A percentile compares a stretch with the other conserved stretches of the same genome.
Evolutionary conservation across 2,888 invertebrate species (phyloP).

Genomic region (Heliconius ismenius): DNA sequence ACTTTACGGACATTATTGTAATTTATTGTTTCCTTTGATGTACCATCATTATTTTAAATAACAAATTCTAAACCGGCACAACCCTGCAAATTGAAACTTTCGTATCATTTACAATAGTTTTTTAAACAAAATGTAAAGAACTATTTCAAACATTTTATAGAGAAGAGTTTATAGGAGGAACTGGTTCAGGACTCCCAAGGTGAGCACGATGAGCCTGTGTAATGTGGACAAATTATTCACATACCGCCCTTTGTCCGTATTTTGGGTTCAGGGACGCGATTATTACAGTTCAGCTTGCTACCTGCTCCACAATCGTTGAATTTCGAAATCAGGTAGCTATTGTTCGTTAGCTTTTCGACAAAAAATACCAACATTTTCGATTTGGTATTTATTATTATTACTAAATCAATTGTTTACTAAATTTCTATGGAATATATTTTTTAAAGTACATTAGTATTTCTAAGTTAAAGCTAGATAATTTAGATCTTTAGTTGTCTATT

Average conservation of each 20-base stretch:
- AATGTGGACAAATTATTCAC: slow-evolving; percentile 74
- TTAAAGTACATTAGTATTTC: not conserved
- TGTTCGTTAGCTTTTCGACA: slow-evolving; percentile 34
- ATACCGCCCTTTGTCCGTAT: slow-evolving; percentile 74
- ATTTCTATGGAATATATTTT: not conserved
- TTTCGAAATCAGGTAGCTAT: slow-evolving; percentile 43
- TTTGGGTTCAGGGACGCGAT: slow-evolving; percentile 66
- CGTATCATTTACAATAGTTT: not conserved
- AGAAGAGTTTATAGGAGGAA: slow-evolving; percentile 66
- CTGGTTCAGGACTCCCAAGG: slow-evolving; percentile 70
- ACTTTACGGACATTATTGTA: not conserved
- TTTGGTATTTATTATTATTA: not conserved
- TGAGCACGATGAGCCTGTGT: slow-evolving; percentile 68
- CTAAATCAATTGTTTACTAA: not conserved
- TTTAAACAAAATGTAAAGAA: not conserved
- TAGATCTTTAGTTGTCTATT: not conserved
- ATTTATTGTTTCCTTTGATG: slow-evolving; percentile 8
- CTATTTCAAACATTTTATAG: slow-evolving; percentile 46
- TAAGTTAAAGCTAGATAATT: not conserved
- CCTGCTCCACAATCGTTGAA: slow-evolving; percentile 38
- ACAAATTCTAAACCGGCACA: not conserved
- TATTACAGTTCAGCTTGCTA: slow-evolving; percentile 42
- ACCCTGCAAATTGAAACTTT: not conserved
- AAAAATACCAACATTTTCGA: slow-evolving; percentile 25
- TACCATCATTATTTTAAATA: not conserved